These are phyloP conservation scores for Panthera tigris DNA, from an alignment of 2,113 vertebrate species.

Conservation along the genomic window DNA sequence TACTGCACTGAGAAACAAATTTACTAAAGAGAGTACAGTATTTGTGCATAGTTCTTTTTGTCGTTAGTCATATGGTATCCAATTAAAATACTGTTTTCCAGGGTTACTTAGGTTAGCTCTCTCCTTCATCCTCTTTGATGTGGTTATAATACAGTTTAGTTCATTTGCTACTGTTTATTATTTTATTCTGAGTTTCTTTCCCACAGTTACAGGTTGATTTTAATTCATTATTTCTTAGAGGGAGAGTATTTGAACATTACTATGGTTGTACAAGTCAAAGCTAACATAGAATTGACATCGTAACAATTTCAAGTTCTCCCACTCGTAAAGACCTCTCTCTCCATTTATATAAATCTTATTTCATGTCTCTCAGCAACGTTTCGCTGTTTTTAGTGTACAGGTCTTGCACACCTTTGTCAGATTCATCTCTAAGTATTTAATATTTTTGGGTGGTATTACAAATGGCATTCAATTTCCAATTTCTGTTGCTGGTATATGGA, in stretches of 20 bases:
- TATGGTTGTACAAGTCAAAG: background rate
- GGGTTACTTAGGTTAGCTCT: background rate
- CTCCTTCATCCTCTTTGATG: background rate
- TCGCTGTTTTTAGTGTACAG: background rate
- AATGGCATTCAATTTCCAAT: background rate
- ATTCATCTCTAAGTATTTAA: background rate
- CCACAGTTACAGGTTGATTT: background rate
- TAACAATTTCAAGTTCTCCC: background rate
- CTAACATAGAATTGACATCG: background rate
- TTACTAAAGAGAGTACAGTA: background rate
- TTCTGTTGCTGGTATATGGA: background rate
- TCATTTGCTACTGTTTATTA: slow-evolving; percentile 5
- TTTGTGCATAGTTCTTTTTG: background rate
- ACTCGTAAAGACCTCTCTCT: background rate
- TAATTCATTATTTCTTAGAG: background rate
- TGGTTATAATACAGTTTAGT: background rate
- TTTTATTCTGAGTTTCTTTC: slow-evolving; percentile 11
- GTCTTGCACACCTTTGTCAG: background rate
- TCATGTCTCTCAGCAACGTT: background rate
- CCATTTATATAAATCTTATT: background rate
- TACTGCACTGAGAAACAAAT: background rate
- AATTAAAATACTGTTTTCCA: background rate
- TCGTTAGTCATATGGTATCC: background rate
- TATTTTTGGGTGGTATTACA: background rate
- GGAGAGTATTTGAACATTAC: background rate